Conservation (phyloP, 2,113 vertebrate genomes). For the Aspidoscelis tigris region DNA sequence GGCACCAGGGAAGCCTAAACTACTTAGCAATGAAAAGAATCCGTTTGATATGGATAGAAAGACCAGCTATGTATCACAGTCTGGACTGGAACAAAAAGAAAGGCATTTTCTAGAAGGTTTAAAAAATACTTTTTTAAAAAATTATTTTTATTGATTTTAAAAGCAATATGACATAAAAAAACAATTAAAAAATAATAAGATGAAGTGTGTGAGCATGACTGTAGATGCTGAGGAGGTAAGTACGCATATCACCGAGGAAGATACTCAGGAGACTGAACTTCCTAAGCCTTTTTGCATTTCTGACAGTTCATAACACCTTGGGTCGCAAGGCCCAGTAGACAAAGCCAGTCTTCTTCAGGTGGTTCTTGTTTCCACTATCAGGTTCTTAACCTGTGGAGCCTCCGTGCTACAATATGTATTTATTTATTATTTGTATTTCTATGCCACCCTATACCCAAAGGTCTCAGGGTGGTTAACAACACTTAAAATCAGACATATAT, state of each 20-base stretch:
- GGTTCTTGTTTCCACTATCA: not conserved
- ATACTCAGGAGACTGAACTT: not conserved
- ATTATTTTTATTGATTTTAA: not conserved
- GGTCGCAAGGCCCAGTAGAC: not conserved
- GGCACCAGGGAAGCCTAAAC: not conserved
- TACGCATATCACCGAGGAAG: not conserved
- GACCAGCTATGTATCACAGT: not conserved
- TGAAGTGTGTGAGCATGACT: not conserved
- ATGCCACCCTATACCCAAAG: too few relatives aligned
- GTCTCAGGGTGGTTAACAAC: too few relatives aligned
- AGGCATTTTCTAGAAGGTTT: not conserved
- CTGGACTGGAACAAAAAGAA: not conserved
- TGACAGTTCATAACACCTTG: not conserved
- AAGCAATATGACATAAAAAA: too few relatives aligned
- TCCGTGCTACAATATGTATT: not conserved
- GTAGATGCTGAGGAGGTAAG: not conserved
- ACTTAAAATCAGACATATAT: too few relatives aligned
- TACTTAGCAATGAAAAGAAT: not conserved
- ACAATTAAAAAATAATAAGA: not conserved
- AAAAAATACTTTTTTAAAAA: not conserved
- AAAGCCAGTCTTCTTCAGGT: not conserved
- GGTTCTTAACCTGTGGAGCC: not conserved
- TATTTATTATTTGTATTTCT: not conserved
- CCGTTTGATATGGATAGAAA: not conserved
- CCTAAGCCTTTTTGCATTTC: not conserved